Evolutionary conservation across 2,113 vertebrate genomes (phyloP).

Genomic region (Ranitomeya variabilis): DNA sequence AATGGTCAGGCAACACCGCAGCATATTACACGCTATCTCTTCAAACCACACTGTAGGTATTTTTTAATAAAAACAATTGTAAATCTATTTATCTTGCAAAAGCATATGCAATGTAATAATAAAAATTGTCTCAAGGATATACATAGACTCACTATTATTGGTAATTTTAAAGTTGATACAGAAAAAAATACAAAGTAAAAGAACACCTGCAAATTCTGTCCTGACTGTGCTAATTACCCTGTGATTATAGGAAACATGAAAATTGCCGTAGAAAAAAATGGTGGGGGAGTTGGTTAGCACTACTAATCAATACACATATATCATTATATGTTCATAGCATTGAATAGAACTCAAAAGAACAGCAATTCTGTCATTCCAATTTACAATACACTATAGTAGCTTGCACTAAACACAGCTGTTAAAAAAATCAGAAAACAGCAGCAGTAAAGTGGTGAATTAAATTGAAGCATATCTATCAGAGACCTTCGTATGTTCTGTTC

Average conservation of each 20-base stretch:
- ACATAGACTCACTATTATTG: too few relatives aligned
- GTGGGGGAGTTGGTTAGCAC: background rate
- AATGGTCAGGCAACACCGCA: too few relatives aligned
- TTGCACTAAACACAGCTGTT: background rate
- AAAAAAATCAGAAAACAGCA: background rate
- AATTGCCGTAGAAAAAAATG: background rate
- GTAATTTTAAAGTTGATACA: background rate
- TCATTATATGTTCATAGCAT: background rate
- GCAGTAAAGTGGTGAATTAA: background rate
- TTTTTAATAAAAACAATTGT: too few relatives aligned
- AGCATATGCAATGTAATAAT: too few relatives aligned
- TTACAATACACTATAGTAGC: background rate
- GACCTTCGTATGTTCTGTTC: too few relatives aligned
- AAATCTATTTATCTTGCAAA: too few relatives aligned
- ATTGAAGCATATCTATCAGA: background rate
- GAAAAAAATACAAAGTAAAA: background rate
- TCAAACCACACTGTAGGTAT: too few relatives aligned
- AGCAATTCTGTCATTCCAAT: background rate
- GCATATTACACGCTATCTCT: too few relatives aligned
- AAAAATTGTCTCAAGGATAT: too few relatives aligned
- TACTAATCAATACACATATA: background rate
- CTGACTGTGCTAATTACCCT: background rate
- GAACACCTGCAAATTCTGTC: background rate
- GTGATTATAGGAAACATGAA: background rate
- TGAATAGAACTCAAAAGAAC: background rate